Conservation (phyloP, 2,888 invertebrate species). For the Anthrax anthrax region DNA sequence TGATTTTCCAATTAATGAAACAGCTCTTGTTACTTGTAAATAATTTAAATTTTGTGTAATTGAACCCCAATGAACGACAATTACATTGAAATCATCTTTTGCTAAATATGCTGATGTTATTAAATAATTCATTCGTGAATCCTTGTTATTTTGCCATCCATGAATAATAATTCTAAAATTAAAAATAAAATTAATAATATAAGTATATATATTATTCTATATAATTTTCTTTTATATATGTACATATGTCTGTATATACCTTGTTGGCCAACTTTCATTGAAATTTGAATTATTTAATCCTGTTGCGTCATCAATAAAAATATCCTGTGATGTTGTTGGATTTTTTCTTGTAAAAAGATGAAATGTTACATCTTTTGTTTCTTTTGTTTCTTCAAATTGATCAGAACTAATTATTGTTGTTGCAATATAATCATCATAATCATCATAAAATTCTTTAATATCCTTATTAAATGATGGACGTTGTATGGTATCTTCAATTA, state of each 20-base stretch:
- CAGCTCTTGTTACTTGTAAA: slow-evolving; percentile 25
- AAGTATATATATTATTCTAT: too few relatives aligned
- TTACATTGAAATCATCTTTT: slow-evolving; percentile 42
- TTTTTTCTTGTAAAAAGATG: background rate
- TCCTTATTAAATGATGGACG: too few relatives aligned
- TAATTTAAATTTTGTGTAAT: slow-evolving; percentile 16
- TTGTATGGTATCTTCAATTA: too few relatives aligned
- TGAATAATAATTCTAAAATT: slow-evolving; percentile 32
- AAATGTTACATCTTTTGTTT: too few relatives aligned
- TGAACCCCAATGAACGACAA: slow-evolving; percentile 44
- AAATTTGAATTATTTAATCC: background rate
- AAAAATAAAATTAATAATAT: background rate
- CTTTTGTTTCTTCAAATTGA: background rate
- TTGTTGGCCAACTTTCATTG: background rate
- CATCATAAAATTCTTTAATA: too few relatives aligned
- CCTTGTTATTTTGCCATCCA: slow-evolving; percentile 43
- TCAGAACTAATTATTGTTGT: background rate
- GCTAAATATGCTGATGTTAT: slow-evolving; percentile 38
- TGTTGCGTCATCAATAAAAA: background rate
- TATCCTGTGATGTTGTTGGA: background rate
- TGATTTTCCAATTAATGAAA: slow-evolving; percentile 37
- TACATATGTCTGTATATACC: too few relatives aligned
- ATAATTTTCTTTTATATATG: too few relatives aligned
- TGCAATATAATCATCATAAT: too few relatives aligned
- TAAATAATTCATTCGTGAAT: slow-evolving; percentile 19